phyloP scores from a whole-genome alignment of 2,888 invertebrate species.

The Dorcus hopei region DNA sequence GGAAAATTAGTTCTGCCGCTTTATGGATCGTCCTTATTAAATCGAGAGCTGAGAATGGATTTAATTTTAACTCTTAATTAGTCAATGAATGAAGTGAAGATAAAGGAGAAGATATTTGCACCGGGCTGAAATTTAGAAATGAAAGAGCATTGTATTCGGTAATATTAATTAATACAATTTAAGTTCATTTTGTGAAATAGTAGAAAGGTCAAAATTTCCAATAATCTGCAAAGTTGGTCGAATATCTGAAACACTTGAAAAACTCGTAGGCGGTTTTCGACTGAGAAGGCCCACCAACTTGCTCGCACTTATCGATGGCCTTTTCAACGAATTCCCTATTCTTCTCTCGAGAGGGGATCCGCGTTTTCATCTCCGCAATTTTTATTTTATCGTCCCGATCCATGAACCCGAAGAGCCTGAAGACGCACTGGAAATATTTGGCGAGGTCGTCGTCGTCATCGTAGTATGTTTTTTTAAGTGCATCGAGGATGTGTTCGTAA shows the following conservation, averaged over 20 bases:
- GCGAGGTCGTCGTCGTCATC: background rate
- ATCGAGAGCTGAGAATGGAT: too few relatives aligned
- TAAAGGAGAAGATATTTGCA: too few relatives aligned
- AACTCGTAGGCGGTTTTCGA: conserved; percentile 8
- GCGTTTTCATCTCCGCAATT: conserved; percentile 3
- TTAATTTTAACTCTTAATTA: too few relatives aligned
- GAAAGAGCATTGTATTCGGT: too few relatives aligned
- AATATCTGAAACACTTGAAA: conserved; percentile 10
- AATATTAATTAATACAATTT: too few relatives aligned
- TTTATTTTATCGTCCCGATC: conserved; percentile 4
- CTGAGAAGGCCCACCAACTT: conserved; percentile 2
- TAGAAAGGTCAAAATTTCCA: background rate
- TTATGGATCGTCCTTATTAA: too few relatives aligned
- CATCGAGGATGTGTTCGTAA: conserved; percentile 2
- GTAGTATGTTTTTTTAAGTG: conserved; percentile 1
- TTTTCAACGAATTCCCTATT: conserved; percentile 3
- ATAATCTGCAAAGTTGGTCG: conserved; percentile 4
- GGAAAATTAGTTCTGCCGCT: too few relatives aligned
- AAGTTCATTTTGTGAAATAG: too few relatives aligned
- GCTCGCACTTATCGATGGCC: conserved; percentile 7
- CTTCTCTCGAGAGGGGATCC: conserved; percentile 9
- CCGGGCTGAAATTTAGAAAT: too few relatives aligned
- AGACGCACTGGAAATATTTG: conserved; percentile 10
- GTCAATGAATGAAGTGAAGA: too few relatives aligned
- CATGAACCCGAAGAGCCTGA: conserved; percentile 7